Percentiles rank a stretch among this genome's conserved stretches.
phyloP scores from a whole-genome alignment of 2,113 vertebrate species.

The Eolophus roseicapilla region DNA sequence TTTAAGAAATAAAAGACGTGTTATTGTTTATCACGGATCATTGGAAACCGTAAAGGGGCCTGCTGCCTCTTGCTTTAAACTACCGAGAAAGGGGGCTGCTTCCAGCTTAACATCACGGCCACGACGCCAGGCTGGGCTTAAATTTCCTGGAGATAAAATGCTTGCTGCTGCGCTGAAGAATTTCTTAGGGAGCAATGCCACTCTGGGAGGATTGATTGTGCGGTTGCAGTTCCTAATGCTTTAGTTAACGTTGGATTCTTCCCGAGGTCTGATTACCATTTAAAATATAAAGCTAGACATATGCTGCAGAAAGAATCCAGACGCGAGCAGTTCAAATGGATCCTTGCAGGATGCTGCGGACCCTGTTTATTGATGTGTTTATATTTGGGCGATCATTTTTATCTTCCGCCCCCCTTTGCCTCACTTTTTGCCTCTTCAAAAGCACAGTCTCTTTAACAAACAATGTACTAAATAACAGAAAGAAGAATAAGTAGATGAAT shows the following conservation, averaged over 20 bases:
- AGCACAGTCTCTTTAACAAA: not conserved
- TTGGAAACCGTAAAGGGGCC: slow-evolving; percentile 41
- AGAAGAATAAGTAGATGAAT: slow-evolving; percentile 7
- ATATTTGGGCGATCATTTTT: slow-evolving; percentile 1
- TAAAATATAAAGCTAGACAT: slow-evolving; percentile 38
- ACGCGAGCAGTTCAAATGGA: slow-evolving; percentile 32
- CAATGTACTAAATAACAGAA: slow-evolving; percentile 30
- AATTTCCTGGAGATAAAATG: slow-evolving; percentile 57
- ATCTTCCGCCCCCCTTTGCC: not conserved
- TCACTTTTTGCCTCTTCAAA: not conserved
- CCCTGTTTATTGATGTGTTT: slow-evolving; percentile 53
- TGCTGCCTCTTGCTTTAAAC: slow-evolving; percentile 30
- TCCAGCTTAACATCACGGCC: not conserved
- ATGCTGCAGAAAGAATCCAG: slow-evolving; percentile 54
- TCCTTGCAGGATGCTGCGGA: not conserved
- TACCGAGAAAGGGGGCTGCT: not conserved
- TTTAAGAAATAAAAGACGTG: slow-evolving; percentile 36
- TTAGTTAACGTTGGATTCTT: slow-evolving; percentile 54
- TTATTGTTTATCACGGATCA: slow-evolving; percentile 60
- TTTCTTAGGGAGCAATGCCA: slow-evolving; percentile 32
- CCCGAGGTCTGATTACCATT: slow-evolving; percentile 28
- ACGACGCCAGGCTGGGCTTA: slow-evolving; percentile 33
- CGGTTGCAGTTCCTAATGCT: slow-evolving; percentile 22
- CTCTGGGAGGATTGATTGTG: slow-evolving; percentile 44
- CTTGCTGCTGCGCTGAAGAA: slow-evolving; percentile 11